phyloP scores from a whole-genome alignment of 2,888 invertebrate species.

The Spisula subtruncata region DNA sequence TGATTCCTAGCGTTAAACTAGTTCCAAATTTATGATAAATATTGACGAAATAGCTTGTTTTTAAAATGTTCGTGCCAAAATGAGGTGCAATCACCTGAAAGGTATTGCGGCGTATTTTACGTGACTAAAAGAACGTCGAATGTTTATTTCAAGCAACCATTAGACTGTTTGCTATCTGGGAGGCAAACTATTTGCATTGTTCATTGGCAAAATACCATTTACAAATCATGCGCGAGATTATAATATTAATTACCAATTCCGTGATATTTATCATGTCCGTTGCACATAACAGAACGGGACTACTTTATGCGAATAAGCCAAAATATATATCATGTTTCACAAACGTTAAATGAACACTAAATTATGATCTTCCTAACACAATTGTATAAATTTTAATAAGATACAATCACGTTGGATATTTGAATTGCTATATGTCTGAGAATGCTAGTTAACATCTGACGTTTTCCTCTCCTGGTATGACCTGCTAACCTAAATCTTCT shows the following conservation, averaged over 20 bases:
- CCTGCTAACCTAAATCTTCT: not conserved
- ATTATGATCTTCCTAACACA: not conserved
- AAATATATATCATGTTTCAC: not conserved
- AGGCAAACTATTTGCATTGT: constrained; percentile 23
- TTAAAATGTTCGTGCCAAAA: no score
- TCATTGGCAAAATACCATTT: not conserved
- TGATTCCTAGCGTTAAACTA: not conserved
- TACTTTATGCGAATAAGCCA: constrained; percentile 23
- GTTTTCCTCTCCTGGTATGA: not conserved
- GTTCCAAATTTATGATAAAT: not conserved
- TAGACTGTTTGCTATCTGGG: not conserved
- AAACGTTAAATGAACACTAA: not conserved
- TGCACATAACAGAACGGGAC: not conserved
- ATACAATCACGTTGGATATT: not conserved
- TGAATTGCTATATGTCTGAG: not conserved
- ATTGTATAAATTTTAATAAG: not conserved
- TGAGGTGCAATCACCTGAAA: not conserved
- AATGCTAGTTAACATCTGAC: not conserved
- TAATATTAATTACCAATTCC: not conserved
- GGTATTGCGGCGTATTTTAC: not conserved
- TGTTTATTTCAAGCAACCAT: not conserved
- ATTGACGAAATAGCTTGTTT: no score
- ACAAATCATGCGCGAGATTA: not conserved
- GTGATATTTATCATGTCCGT: not conserved
- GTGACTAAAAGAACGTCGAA: not conserved